Conservation (phyloP, 2,797 vertebrate genomes). For the Bufotes viridis region DNA sequence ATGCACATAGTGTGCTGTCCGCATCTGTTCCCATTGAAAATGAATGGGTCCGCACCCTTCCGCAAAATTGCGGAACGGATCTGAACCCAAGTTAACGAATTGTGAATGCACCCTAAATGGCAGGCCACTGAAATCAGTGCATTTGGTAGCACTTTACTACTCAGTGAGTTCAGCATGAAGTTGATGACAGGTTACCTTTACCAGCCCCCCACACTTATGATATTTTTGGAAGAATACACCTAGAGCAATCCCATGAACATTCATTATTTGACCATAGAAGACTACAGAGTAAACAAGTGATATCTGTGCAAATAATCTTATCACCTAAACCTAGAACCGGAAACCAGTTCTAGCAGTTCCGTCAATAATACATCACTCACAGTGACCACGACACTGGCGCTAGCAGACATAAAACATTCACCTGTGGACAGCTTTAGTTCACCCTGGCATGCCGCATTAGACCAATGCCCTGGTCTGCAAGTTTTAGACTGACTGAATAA, state of each 20-base stretch:
- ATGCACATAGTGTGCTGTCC: too few relatives aligned
- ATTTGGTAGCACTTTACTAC: too few relatives aligned
- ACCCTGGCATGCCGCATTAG: background rate
- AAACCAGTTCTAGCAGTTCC: background rate
- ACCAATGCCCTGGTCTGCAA: background rate
- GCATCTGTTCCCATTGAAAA: too few relatives aligned
- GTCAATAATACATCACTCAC: background rate
- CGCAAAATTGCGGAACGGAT: too few relatives aligned
- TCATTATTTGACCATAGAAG: background rate
- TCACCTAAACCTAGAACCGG: background rate
- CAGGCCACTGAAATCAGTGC: too few relatives aligned
- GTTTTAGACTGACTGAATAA: background rate
- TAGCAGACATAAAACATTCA: slow-evolving; percentile 3
- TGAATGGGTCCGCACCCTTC: too few relatives aligned
- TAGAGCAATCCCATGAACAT: background rate
- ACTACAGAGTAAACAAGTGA: background rate
- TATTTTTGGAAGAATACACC: background rate
- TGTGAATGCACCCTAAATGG: too few relatives aligned
- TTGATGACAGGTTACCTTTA: too few relatives aligned
- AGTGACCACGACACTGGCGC: background rate
- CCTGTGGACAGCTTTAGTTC: background rate
- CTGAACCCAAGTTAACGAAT: too few relatives aligned
- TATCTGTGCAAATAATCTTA: background rate
- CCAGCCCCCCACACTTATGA: background rate
- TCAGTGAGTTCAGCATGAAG: too few relatives aligned